A percentile compares a stretch with the other conserved stretches of the same genome.
These are phyloP conservation scores for Aphaenogaster ashmeadi DNA, from an alignment of 1,140 invertebrate species.

Conservation along the genomic window DNA sequence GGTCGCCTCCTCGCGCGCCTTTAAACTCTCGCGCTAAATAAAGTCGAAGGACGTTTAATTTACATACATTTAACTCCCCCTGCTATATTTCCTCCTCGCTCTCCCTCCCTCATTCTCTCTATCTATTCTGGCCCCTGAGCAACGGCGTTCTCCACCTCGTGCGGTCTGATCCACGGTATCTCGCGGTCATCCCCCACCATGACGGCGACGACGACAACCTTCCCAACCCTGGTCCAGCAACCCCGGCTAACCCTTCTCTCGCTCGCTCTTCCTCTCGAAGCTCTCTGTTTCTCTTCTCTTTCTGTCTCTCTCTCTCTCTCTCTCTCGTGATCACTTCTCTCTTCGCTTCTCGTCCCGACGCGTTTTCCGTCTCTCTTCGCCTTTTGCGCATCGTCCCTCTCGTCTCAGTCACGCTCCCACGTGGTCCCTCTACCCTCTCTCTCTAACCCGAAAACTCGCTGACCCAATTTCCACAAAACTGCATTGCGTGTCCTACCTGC, in stretches of 20 bases:
- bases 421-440: conserved; percentile 30
- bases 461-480: conserved; percentile 81
- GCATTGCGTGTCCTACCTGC: conserved; percentile 79
- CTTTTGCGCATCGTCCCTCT: neutral
- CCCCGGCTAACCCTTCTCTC: conserved; percentile 32
- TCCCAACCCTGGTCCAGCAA: conserved; percentile 64
- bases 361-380: neutral
- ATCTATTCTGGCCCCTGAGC: neutral
- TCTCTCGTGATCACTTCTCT: conserved; percentile 6
- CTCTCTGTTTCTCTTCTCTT: neutral
- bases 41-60: conserved; percentile 80
- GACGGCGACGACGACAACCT: conserved; percentile 62
- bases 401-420: neutral
- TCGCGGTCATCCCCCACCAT: conserved; percentile 54
- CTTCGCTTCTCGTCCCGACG: neutral
- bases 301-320: neutral
- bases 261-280: neutral
- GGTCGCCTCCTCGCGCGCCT: conserved; percentile 67
- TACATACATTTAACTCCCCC: conserved; percentile 76
- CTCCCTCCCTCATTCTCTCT: neutral
- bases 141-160: conserved; percentile 41
- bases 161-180: conserved; percentile 64
- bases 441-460: conserved; percentile 78
- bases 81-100: neutral
- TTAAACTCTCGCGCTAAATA: conserved; percentile 79